Evolutionary conservation across 2,888 invertebrate genomes (phyloP).

Genomic region (Xylocampa areola): DNA sequence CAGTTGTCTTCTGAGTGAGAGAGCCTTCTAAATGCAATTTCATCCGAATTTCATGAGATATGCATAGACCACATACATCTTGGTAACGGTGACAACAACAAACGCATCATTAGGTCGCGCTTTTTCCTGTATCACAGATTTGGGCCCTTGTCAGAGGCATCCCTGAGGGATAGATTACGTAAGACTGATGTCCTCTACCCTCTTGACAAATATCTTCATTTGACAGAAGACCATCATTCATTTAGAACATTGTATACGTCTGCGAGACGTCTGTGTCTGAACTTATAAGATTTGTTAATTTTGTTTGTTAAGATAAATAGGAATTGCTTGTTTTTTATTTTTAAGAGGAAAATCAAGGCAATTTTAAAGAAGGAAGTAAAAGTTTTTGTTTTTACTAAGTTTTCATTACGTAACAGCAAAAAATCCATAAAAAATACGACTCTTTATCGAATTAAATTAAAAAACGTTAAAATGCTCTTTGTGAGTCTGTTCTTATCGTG

Average conservation of each 20-base stretch:
- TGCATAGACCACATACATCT: too few relatives aligned
- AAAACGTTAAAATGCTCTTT: too few relatives aligned
- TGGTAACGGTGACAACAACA: not conserved
- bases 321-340: constrained; percentile 1
- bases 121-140: constrained; percentile 28
- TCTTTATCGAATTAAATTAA: too few relatives aligned
- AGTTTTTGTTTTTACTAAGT: too few relatives aligned
- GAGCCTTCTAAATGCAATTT: too few relatives aligned
- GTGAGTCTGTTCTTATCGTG: too few relatives aligned
- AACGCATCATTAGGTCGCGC: constrained; percentile 32
- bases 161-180: constrained; percentile 44
- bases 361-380: too few relatives aligned
- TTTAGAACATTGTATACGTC: constrained; percentile 18
- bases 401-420: too few relatives aligned
- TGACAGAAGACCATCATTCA: constrained; percentile 47
- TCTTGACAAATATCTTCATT: constrained; percentile 46
- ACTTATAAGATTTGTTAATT: constrained; percentile 39
- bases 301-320: constrained; percentile 28
- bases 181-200: constrained; percentile 38
- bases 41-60: too few relatives aligned
- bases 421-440: too few relatives aligned
- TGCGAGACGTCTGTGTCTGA: constrained; percentile 16
- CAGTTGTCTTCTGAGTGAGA: too few relatives aligned
- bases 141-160: constrained; percentile 17
- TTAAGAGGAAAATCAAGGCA: too few relatives aligned